Percentiles rank a stretch among this genome's conserved stretches.
Evolutionary conservation across 2,888 invertebrate genomes (phyloP).

Genomic region (Creontiades dilutus): DNA sequence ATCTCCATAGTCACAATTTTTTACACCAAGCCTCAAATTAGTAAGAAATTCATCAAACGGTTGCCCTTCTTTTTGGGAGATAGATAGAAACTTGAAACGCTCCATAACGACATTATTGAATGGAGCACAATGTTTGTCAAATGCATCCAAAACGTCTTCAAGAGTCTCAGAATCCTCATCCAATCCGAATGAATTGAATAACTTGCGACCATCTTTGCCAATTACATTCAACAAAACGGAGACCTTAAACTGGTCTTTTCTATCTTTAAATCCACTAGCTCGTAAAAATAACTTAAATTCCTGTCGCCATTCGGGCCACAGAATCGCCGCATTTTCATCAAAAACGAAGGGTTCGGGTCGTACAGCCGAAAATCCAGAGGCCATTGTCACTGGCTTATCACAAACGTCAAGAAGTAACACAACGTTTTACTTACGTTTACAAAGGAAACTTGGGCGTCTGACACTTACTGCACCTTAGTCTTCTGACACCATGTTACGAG

Average conservation of each 20-base stretch:
- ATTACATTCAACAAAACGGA: conserved; percentile 25
- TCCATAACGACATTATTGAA: conserved; percentile 52
- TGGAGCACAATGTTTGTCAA: conserved; percentile 60
- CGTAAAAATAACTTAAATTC: conserved; percentile 37
- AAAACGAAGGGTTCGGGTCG: conserved; percentile 42
- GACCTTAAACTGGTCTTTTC: background rate
- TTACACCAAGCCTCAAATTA: conserved; percentile 30
- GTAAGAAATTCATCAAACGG: conserved; percentile 63
- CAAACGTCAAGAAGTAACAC: too few relatives aligned
- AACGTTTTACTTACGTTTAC: too few relatives aligned
- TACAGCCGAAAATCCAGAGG: background rate
- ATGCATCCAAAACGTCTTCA: background rate
- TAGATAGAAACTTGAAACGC: too few relatives aligned
- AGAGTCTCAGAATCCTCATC: conserved; percentile 4
- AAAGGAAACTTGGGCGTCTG: too few relatives aligned
- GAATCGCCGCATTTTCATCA: conserved; percentile 16
- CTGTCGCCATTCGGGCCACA: conserved; percentile 50
- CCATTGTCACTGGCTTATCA: too few relatives aligned
- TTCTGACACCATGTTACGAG: too few relatives aligned
- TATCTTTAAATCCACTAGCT: conserved; percentile 21
- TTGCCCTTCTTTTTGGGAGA: conserved; percentile 13
- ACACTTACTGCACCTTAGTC: too few relatives aligned
- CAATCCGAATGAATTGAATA: conserved; percentile 51
- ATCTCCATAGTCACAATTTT: conserved; percentile 49
- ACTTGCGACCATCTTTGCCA: conserved; percentile 40